Base-by-base conservation (phyloP, 2,113 vertebrate genomes). In the Pangasianodon gigas region DNA sequence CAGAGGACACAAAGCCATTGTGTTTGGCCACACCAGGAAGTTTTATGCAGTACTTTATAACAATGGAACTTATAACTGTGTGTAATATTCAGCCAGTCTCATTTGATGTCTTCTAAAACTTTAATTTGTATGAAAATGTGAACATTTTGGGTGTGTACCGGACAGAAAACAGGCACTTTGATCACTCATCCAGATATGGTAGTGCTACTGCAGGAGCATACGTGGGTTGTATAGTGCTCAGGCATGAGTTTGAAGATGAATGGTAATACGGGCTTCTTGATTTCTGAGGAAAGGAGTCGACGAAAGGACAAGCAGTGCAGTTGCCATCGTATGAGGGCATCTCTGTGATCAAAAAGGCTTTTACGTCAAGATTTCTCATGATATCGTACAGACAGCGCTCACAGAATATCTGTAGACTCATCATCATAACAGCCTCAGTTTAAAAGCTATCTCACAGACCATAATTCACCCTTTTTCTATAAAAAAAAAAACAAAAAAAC, bases 331-430 rank as follows among this genome's bases (percentile, higher is more conserved):
- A 54, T 19, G 48, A 81, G 6, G 51, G 4, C 32, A 58, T 41
- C 18, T 83, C 32, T 46, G 56, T 18, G 37, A 62, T 62, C 37
- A 84, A 11, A 29, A 16, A 62, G 32, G 37, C 21, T 44, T 62
- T 84, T 41, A 44, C n/a, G 21, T 84, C 56, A 84, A 62, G 56
- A 62, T 29, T 62, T 84, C 54, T 16, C 82, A 83, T 37, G 80
- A 83, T 37, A 48, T 51, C 16, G 26, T 48, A 21, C 3, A 54
- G 52, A 6, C 79, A 54, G 29, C 29, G 21, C 13, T 7, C 2
- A 8, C 6, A 5, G 14, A 29, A 81, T 2, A 6, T 81, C 26
- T 32, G 29, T 32, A 19, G 48, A 54, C 48, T 24, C 65, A 0
- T n/a, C 65, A 24, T 24, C 13, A 26, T 41, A 37, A 37, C 74